A percentile compares a stretch with the other conserved stretches of the same genome.
Conservation (phyloP, 1,140 invertebrate species). For the Atta colombica region DNA sequence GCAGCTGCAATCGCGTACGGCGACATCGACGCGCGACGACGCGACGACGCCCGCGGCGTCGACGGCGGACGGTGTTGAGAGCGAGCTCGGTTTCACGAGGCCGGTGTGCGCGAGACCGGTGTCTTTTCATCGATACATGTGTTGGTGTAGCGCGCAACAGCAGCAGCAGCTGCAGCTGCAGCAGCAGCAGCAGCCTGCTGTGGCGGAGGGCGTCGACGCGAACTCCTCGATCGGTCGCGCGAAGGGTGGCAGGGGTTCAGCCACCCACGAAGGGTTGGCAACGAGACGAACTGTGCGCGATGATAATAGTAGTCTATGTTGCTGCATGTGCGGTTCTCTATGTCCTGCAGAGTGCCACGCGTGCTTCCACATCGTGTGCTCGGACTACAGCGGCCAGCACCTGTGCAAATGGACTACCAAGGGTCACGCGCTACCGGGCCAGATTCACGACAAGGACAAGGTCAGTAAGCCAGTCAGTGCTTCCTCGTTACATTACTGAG, state of each 20-base stretch:
- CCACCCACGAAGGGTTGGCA: slow-evolving; percentile 37
- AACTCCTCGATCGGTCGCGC: slow-evolving; percentile 64
- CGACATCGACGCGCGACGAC: slow-evolving; percentile 2
- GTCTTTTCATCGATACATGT: slow-evolving; percentile 87
- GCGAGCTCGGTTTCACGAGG: slow-evolving; percentile 35
- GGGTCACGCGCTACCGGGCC: slow-evolving; percentile 86
- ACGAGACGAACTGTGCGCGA: slow-evolving; percentile 45
- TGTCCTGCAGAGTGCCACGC: slow-evolving; percentile 90
- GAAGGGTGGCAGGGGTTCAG: slow-evolving; percentile 35
- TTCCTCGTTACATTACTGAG: not conserved
- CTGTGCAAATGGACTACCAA: slow-evolving; percentile 87
- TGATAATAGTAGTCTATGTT: slow-evolving; percentile 82
- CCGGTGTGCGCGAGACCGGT: slow-evolving; percentile 85
- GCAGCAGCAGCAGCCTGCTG: not conserved
- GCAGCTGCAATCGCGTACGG: slow-evolving; percentile 11
- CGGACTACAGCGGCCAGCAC: slow-evolving; percentile 87
- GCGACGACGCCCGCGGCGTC: not conserved
- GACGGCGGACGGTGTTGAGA: slow-evolving; percentile 50
- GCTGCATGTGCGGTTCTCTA: slow-evolving; percentile 89
- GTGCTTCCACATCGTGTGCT: slow-evolving; percentile 89
- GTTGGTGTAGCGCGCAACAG: slow-evolving; percentile 83
- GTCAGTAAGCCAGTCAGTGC: slow-evolving; percentile 80
- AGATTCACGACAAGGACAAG: slow-evolving; percentile 87
- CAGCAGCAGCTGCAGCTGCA: not conserved
- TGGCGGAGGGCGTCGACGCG: slow-evolving; percentile 52